Evolutionary conservation across 2,888 invertebrate species (phyloP).

Genomic region (Eretmocerus hayati): DNA sequence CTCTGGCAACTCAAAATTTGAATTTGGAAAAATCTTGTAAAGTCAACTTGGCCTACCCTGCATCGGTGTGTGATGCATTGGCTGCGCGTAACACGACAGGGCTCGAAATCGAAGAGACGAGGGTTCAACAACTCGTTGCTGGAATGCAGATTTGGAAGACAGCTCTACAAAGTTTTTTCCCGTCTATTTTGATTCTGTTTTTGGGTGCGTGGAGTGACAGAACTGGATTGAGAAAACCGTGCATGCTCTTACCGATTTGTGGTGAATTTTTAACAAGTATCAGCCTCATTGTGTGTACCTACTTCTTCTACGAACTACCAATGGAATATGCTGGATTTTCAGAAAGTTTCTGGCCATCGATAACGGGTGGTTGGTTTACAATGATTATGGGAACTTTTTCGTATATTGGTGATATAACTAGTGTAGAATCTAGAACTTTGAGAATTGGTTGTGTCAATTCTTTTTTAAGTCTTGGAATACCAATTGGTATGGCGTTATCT

Average conservation of each 20-base stretch:
- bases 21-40: slow-evolving; percentile 82
- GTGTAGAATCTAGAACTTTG: slow-evolving; percentile 73
- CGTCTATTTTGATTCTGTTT: slow-evolving; percentile 74
- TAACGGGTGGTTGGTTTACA: slow-evolving; percentile 81
- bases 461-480: slow-evolving; percentile 80
- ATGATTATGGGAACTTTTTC: slow-evolving; percentile 88
- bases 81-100: slow-evolving; percentile 65
- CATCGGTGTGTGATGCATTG: slow-evolving; percentile 69
- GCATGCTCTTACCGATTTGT: slow-evolving; percentile 74
- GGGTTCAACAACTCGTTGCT: slow-evolving; percentile 58
- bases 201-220: slow-evolving; percentile 62
- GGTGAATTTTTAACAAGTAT: slow-evolving; percentile 75
- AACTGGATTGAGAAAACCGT: slow-evolving; percentile 65
- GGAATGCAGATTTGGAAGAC: slow-evolving; percentile 83
- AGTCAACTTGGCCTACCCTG: slow-evolving; percentile 68
- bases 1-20: slow-evolving; percentile 75
- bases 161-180: slow-evolving; percentile 72
- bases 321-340: slow-evolving; percentile 75
- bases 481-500: slow-evolving; percentile 82
- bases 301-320: slow-evolving; percentile 69
- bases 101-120: slow-evolving; percentile 56
- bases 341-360: slow-evolving; percentile 73
- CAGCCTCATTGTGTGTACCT: slow-evolving; percentile 72
- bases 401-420: slow-evolving; percentile 81
- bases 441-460: slow-evolving; percentile 83